Conservation (phyloP, 2,113 vertebrate genomes). For the Colossoma macropomum region DNA sequence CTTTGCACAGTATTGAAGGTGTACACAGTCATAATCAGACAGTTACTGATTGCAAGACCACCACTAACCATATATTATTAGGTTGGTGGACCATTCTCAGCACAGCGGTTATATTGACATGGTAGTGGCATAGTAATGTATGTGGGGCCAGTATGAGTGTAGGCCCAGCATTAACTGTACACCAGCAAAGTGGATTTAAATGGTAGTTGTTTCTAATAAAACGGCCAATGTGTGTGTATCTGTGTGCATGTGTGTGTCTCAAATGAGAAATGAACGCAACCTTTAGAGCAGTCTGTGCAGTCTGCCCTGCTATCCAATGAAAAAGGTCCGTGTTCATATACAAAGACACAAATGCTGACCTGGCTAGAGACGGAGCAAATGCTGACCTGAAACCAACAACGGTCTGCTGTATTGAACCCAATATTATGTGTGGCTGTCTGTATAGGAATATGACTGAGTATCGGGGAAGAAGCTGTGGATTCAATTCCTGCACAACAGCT, state of each 20-base stretch:
- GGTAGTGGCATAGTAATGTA: background rate
- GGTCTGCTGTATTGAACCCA: background rate
- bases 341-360: background rate
- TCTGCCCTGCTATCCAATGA: background rate
- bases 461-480: background rate
- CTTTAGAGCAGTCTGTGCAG: background rate
- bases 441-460: background rate
- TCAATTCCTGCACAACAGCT: background rate
- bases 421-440: background rate
- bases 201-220: no score
- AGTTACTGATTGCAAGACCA: no score
- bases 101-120: no score
- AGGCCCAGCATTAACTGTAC: no score
- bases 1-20: no score
- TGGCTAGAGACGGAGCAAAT: background rate
- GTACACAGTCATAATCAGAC: no score
- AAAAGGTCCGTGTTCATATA: background rate
- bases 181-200: no score
- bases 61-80: no score
- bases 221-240: no score
- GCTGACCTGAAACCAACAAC: background rate
- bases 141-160: no score
- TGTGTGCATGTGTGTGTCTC: background rate
- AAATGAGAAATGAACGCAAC: background rate
- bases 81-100: no score